These are phyloP conservation scores for Zosterops pallidus DNA, from an alignment of 2,113 vertebrate species.

Conservation along the genomic window DNA sequence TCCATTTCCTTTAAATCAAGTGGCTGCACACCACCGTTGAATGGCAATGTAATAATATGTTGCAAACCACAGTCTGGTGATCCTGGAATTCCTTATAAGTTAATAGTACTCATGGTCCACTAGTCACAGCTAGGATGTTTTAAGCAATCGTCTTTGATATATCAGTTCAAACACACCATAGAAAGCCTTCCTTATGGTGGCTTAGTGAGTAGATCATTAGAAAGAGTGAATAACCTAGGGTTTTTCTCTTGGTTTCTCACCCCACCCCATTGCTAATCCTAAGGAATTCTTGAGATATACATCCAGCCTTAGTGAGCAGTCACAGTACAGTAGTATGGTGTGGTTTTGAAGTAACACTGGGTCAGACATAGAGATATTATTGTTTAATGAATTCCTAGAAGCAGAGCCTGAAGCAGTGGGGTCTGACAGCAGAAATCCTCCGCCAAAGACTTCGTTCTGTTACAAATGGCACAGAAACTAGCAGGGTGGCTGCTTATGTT, in stretches of 20 bases:
- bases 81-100: constrained; percentile 45
- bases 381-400: background rate
- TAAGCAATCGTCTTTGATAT: constrained; percentile 12
- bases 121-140: constrained; percentile 44
- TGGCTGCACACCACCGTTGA: background rate
- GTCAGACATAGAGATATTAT: background rate
- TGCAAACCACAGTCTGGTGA: constrained; percentile 44
- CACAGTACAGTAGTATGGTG: background rate
- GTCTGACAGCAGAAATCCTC: background rate
- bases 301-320: background rate
- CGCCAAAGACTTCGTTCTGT: background rate
- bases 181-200: background rate
- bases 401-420: background rate
- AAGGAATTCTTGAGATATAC: background rate
- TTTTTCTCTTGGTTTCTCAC: background rate
- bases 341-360: background rate
- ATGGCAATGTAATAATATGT: constrained; percentile 23
- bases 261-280: background rate
- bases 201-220: background rate
- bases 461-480: background rate
- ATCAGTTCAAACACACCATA: background rate
- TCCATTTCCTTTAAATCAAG: background rate
- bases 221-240: background rate
- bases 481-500: background rate
- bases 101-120: constrained; percentile 50